Conservation (phyloP, 2,113 vertebrate species). For the Meleagris gallopavo region DNA sequence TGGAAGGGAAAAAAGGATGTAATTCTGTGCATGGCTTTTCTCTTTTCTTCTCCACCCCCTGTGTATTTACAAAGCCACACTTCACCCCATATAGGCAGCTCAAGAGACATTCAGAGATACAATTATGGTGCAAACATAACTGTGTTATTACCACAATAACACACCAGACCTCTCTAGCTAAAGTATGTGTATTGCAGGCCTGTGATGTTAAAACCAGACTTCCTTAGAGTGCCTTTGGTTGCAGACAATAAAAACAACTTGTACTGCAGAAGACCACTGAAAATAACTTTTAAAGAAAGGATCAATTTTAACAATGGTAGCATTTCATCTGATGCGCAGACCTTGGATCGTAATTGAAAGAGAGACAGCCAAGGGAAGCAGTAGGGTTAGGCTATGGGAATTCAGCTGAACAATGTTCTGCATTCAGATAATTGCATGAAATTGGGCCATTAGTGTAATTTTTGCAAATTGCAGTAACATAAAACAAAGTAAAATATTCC, state of each 20-base stretch:
- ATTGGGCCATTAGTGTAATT: conserved; percentile 56
- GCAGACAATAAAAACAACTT: conserved; percentile 16
- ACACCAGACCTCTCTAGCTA: neutral
- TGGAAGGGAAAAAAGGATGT: neutral
- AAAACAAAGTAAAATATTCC: conserved; percentile 53
- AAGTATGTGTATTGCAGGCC: neutral
- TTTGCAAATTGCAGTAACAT: conserved; percentile 44
- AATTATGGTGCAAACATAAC: conserved; percentile 16
- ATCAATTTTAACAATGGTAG: conserved; percentile 21
- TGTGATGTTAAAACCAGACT: conserved; percentile 29
- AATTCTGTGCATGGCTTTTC: neutral
- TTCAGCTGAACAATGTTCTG: conserved; percentile 51
- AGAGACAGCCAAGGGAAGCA: conserved; percentile 26
- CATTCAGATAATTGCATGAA: conserved; percentile 60
- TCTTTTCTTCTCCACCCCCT: neutral
- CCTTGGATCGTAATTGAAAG: conserved; percentile 39
- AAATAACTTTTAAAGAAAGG: conserved; percentile 29
- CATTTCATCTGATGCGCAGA: conserved; percentile 17
- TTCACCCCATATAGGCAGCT: neutral
- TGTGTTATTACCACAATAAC: conserved; percentile 6
- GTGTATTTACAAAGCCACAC: neutral
- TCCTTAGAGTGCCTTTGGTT: neutral
- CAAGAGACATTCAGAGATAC: neutral
- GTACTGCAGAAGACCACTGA: neutral
- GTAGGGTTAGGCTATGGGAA: conserved; percentile 19